Base-by-base conservation (phyloP, 2,797 vertebrate genomes). In the Semotilus atromaculatus region DNA sequence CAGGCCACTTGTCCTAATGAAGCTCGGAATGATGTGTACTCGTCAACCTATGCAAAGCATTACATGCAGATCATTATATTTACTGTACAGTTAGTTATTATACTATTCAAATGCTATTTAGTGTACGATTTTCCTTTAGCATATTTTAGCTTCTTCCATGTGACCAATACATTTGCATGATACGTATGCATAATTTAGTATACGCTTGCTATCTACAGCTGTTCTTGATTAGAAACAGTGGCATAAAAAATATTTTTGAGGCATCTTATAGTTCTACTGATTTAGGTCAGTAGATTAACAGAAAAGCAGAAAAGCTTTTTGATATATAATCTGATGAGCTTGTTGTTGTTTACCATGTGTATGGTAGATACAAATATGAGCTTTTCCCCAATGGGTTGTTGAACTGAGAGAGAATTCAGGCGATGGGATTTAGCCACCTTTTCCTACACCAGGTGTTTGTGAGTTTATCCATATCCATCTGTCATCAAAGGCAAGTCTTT, bases 391-490 rank as follows among this genome's bases (percentile, higher is more conserved):
- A 31, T 80, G 8, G 0, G 7, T 26, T 74, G 55, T 48, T 62
- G 45, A 75, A 34, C 14, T 51, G 60, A 75, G 18, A 66, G 29
- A 55, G 60, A 58, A 85, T 80, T 86, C 60, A 60, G 53, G 26
- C 14, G 23, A 77, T 40, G 77, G 55, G 55, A 67, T 58, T 85
- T 60, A 43, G 75, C 51, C 66, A 71, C 53, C n/a, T 72, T 86
- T 75, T 31, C 34, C 55, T 19, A 60, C 75, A 81, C 31, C 80
- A 89, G 87, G 88, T 88, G 85, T 81, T 85, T 55, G 38, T 58
- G 82, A 85, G 88, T 85, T 89, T 86, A 88, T 84, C 60, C 62
- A 80, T 48, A 34, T 36, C 40, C 62, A 51, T 34, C 43, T 19
- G 62, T 70, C 31, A 81, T n/a, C 21, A 70, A 81, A 55, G 45